Evolutionary conservation across 2,888 invertebrate species (phyloP).

Genomic region (Sarcophaga variegata): DNA sequence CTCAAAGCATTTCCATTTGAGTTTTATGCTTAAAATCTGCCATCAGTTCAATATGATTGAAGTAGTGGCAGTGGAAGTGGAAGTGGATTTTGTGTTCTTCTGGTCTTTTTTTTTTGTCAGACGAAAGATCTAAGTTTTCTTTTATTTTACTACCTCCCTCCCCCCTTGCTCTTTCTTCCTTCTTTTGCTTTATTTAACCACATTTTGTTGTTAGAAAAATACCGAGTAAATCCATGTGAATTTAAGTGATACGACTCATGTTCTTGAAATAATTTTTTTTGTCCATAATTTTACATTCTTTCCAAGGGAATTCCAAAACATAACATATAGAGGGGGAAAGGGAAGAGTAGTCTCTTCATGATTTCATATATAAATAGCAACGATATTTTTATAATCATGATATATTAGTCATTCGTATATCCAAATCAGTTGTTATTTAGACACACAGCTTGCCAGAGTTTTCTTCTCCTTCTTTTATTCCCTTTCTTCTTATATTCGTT

Average conservation of each 20-base stretch:
- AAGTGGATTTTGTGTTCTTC: not conserved
- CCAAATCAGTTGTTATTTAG: not conserved
- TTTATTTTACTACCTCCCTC: too few relatives aligned
- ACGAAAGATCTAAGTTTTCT: too few relatives aligned
- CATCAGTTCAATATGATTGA: conserved; percentile 32
- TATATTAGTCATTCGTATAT: not conserved
- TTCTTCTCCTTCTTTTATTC: not conserved
- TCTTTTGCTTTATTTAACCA: too few relatives aligned
- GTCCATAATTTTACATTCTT: too few relatives aligned
- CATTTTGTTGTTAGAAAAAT: not conserved
- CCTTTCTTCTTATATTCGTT: not conserved
- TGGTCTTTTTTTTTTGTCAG: too few relatives aligned
- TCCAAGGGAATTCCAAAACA: too few relatives aligned
- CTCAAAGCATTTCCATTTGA: conserved; percentile 11
- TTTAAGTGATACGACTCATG: not conserved
- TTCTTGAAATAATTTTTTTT: not conserved
- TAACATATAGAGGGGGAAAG: too few relatives aligned
- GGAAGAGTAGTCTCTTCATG: too few relatives aligned
- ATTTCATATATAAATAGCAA: too few relatives aligned
- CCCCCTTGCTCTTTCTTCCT: too few relatives aligned
- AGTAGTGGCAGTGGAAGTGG: not conserved
- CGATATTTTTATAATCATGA: not conserved
- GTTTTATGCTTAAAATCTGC: conserved; percentile 9
- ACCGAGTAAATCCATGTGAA: not conserved
- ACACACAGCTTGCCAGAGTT: not conserved